Evolutionary conservation across 1,140 invertebrate species (phyloP).

Genomic region (Leptonema lineaticorne): DNA sequence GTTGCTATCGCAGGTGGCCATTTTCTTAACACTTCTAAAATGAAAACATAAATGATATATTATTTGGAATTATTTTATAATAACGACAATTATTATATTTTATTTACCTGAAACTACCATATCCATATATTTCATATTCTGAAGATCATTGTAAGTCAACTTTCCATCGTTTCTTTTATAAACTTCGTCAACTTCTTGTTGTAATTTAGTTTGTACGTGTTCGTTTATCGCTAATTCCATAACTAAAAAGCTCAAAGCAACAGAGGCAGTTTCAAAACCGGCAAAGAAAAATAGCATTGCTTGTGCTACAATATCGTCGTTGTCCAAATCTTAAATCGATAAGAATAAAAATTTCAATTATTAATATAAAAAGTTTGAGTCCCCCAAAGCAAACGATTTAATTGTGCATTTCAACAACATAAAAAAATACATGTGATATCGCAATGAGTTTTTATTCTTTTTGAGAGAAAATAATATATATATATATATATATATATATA

Average conservation of each 20-base stretch:
- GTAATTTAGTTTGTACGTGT: slow-evolving; percentile 51
- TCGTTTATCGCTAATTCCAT: slow-evolving; percentile 54
- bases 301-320: slow-evolving; percentile 38
- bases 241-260: slow-evolving; percentile 47
- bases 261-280: slow-evolving; percentile 50
- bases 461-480: too few relatives aligned
- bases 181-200: slow-evolving; percentile 50
- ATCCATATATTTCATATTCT: slow-evolving; percentile 46
- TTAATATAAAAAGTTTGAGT: too few relatives aligned
- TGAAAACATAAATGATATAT: background rate
- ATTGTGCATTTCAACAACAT: too few relatives aligned
- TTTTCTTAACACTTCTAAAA: slow-evolving; percentile 56
- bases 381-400: too few relatives aligned
- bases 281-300: slow-evolving; percentile 41
- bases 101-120: slow-evolving; percentile 14
- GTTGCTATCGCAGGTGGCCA: slow-evolving; percentile 59
- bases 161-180: slow-evolving; percentile 41
- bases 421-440: too few relatives aligned
- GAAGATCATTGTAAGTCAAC: slow-evolving; percentile 46
- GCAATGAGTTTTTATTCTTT: too few relatives aligned
- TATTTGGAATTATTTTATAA: background rate
- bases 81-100: background rate
- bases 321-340: slow-evolving; percentile 23
- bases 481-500: too few relatives aligned
- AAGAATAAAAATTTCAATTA: background rate